phyloP scores from a whole-genome alignment of 2,113 vertebrate genomes.

The Perccottus glenii region DNA sequence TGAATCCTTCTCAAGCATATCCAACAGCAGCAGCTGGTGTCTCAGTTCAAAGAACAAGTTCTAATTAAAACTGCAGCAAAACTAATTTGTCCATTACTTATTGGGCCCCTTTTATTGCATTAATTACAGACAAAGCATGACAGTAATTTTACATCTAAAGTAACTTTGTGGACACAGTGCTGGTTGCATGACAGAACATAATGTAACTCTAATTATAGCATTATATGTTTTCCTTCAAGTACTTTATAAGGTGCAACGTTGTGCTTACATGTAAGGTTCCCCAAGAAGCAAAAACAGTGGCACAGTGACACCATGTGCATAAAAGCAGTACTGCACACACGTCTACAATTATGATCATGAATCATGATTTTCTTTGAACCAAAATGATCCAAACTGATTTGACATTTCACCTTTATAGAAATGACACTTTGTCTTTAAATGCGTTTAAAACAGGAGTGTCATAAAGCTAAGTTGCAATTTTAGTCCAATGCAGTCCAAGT shows the following conservation, averaged over 20 bases:
- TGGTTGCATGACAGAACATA: neutral
- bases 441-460: too few species aligned
- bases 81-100: slow-evolving; percentile 5
- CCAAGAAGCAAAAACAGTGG: neutral
- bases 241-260: neutral
- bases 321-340: slow-evolving; percentile 20
- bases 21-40: neutral
- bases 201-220: neutral
- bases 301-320: slow-evolving; percentile 45
- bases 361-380: too few species aligned
- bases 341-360: too few species aligned
- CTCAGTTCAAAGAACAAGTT: neutral
- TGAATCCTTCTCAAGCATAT: neutral
- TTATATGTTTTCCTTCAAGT: neutral
- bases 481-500: too few species aligned
- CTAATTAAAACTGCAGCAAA: neutral
- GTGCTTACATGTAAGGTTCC: neutral
- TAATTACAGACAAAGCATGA: neutral
- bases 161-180: neutral
- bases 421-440: too few species aligned
- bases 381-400: too few species aligned
- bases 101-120: neutral
- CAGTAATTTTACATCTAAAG: neutral
- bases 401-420: too few species aligned
- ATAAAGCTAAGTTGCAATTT: too few species aligned